phyloP scores from a whole-genome alignment of 1,140 invertebrate genomes.

The Diuraphis noxia region DNA sequence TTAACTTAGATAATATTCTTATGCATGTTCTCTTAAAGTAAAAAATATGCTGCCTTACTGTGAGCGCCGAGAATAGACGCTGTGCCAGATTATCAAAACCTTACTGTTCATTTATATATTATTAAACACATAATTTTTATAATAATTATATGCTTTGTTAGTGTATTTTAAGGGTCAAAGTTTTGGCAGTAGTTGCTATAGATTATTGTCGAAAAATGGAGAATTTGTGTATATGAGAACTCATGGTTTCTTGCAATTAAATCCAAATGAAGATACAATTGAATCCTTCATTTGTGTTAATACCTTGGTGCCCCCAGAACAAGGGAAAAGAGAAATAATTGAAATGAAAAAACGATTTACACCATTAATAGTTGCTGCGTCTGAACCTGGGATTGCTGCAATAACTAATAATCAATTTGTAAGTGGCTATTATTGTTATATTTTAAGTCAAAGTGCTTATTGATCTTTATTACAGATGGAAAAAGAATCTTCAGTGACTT shows the following conservation, averaged over 20 bases:
- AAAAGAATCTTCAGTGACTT: conserved; percentile 25
- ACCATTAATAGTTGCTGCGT: conserved; percentile 35
- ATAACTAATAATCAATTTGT: conserved; percentile 48
- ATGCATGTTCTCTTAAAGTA: too few relatives aligned
- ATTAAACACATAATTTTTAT: neutral
- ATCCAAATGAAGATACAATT: conserved; percentile 70
- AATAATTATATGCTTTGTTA: neutral
- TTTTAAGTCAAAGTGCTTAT: neutral
- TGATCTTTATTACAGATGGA: conserved; percentile 9
- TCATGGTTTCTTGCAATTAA: conserved; percentile 76
- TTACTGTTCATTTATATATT: too few relatives aligned
- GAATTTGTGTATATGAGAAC: conserved; percentile 80
- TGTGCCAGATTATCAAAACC: too few relatives aligned
- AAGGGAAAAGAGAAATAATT: conserved; percentile 49
- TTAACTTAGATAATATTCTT: too few relatives aligned
- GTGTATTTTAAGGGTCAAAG: conserved; percentile 46
- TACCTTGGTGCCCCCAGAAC: conserved; percentile 66
- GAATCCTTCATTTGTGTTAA: conserved; percentile 84
- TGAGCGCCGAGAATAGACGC: too few relatives aligned
- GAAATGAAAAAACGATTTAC: conserved; percentile 54
- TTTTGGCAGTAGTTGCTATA: conserved; percentile 78
- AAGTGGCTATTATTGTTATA: neutral
- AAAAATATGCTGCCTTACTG: too few relatives aligned
- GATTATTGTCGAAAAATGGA: conserved; percentile 76
- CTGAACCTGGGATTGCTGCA: conserved; percentile 46